Evolutionary conservation across 2,797 vertebrate species (phyloP).

Genomic region (Fistularia commersonii): DNA sequence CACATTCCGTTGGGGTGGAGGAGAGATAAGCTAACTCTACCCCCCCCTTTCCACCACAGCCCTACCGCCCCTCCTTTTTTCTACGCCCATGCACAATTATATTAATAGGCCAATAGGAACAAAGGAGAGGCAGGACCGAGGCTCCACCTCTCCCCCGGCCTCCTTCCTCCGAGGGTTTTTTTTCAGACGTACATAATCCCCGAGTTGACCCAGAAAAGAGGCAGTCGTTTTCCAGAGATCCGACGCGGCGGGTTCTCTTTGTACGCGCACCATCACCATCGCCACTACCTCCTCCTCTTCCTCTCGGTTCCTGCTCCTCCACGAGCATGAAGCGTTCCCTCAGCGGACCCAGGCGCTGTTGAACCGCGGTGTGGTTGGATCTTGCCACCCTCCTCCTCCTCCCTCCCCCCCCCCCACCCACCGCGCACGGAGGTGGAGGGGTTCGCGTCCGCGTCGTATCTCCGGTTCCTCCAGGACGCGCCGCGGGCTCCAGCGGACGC

Average conservation of each 20-base stretch:
- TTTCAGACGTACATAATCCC: slow-evolving; percentile 80
- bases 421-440: neutral
- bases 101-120: slow-evolving; percentile 80
- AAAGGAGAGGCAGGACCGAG: slow-evolving; percentile 69
- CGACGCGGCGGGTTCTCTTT: slow-evolving; percentile 71
- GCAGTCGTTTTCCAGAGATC: slow-evolving; percentile 75
- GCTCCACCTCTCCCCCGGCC: slow-evolving; percentile 69
- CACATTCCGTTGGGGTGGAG: slow-evolving; percentile 25
- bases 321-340: slow-evolving; percentile 75
- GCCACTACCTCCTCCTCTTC: too few relatives aligned
- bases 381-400: neutral
- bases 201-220: slow-evolving; percentile 82
- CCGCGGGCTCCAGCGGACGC: slow-evolving; percentile 50
- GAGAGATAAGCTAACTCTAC: slow-evolving; percentile 64
- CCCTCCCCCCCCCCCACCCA: neutral
- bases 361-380: neutral
- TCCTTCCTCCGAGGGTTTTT: slow-evolving; percentile 68
- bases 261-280: slow-evolving; percentile 48
- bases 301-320: slow-evolving; percentile 36
- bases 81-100: slow-evolving; percentile 76
- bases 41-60: slow-evolving; percentile 63
- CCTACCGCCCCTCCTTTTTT: slow-evolving; percentile 48
- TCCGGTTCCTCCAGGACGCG: slow-evolving; percentile 3
- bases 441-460: too few relatives aligned
- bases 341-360: slow-evolving; percentile 57